These are phyloP conservation scores for Gallinago undulata DNA, from an alignment of 2,113 vertebrate genomes.

Conservation along the genomic window DNA sequence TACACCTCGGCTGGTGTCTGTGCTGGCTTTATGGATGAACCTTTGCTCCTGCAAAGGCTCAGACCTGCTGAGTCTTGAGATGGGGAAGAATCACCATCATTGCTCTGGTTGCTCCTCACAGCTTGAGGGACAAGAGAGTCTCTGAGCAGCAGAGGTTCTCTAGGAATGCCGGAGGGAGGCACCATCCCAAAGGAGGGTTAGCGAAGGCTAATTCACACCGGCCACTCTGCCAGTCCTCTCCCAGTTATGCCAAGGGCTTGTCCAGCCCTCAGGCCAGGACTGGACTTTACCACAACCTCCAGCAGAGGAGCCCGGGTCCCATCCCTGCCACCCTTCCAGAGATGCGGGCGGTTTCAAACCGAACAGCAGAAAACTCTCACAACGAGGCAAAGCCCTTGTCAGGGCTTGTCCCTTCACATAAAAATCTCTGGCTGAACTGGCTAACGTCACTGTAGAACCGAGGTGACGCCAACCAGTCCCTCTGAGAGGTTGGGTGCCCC, in stretches of 20 bases:
- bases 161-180: not conserved
- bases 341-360: not conserved
- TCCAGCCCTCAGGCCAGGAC: not conserved
- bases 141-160: not conserved
- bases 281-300: not conserved
- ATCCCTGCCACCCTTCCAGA: not conserved
- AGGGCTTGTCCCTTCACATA: not conserved
- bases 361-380: not conserved
- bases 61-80: not conserved
- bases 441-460: not conserved
- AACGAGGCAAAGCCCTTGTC: not conserved
- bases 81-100: rapidly evolving
- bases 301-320: not conserved
- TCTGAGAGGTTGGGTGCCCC: rapidly evolving
- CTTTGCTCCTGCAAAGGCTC: not conserved
- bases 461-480: rapidly evolving
- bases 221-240: not conserved
- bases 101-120: not conserved
- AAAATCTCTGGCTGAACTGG: not conserved
- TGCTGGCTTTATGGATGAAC: rapidly evolving
- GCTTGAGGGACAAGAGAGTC: not conserved
- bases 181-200: not conserved
- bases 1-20: not conserved
- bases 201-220: rapidly evolving
- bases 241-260: not conserved